A percentile compares a stretch with the other conserved stretches of the same genome.
Conservation (phyloP, 2,113 vertebrate genomes). For the Arvicanthis niloticus region DNA sequence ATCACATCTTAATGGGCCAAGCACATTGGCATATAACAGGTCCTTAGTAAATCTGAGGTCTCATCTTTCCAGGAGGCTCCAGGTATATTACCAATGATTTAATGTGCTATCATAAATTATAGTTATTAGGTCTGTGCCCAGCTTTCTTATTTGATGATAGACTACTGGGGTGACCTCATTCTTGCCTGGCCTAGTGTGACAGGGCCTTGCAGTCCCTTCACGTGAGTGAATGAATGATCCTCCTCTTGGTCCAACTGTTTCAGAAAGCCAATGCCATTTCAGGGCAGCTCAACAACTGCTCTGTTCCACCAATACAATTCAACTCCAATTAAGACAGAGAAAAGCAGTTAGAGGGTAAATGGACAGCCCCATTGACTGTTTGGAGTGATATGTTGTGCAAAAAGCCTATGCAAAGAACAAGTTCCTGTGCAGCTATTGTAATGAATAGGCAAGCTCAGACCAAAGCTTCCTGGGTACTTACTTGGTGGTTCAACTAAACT, state of each 20-base stretch:
- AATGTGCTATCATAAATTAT: background rate
- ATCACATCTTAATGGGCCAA: background rate
- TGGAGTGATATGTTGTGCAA: background rate
- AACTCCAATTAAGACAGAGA: background rate
- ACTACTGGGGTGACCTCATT: background rate
- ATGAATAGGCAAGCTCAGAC: background rate
- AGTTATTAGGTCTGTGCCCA: background rate
- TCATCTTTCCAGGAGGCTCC: background rate
- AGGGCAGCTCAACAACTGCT: background rate
- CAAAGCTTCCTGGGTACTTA: background rate
- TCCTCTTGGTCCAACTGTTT: background rate
- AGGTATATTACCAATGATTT: background rate
- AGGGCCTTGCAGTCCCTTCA: background rate
- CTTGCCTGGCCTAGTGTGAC: background rate
- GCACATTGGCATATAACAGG: background rate
- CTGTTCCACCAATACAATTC: background rate
- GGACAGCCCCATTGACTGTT: background rate
- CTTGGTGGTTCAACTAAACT: background rate
- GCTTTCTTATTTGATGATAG: constrained; percentile 27
- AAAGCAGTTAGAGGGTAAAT: background rate
- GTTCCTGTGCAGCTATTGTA: constrained; percentile 20
- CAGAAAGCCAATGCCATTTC: background rate
- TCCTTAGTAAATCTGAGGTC: background rate
- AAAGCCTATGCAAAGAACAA: background rate
- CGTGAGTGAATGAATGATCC: background rate